Conservation (phyloP, 1,140 invertebrate genomes). For the Diabrotica virgifera region DNA sequence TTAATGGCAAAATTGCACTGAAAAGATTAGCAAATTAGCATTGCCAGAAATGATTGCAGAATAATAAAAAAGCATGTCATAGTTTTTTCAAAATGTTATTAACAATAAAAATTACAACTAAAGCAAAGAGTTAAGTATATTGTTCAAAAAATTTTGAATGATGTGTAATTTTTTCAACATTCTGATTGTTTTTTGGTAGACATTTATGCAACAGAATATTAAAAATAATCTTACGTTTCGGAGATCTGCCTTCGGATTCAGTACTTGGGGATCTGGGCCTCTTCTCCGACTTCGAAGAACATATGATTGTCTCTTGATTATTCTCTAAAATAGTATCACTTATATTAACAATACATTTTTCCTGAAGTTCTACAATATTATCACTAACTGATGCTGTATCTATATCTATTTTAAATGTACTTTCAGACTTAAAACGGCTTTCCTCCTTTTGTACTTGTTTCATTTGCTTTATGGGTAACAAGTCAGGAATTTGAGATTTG, state of each 20-base stretch:
- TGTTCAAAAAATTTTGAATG: no score
- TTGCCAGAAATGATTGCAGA: no score
- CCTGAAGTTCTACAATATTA: slow-evolving; percentile 39
- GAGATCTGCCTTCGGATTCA: slow-evolving; percentile 31
- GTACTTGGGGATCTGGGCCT: slow-evolving; percentile 36
- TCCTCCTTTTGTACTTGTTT: slow-evolving; percentile 36
- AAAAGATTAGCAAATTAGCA: no score
- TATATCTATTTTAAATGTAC: slow-evolving; percentile 19
- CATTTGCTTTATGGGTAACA: slow-evolving; percentile 43
- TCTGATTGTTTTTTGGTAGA: no score
- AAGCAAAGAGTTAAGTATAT: no score
- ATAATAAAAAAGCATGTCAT: no score
- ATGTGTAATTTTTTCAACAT: no score
- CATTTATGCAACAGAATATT: slow-evolving; percentile 26
- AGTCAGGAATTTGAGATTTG: slow-evolving; percentile 44
- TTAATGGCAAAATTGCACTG: no score
- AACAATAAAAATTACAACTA: no score
- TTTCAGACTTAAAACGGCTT: slow-evolving; percentile 29
- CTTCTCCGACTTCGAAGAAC: slow-evolving; percentile 39
- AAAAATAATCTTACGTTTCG: slow-evolving; percentile 37
- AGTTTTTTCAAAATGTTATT: no score
- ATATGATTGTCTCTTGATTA: slow-evolving; percentile 47
- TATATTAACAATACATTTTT: slow-evolving; percentile 47
- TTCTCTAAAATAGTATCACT: slow-evolving; percentile 45
- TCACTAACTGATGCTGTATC: slow-evolving; percentile 29